Percentiles rank a stretch among this genome's conserved stretches.
Evolutionary conservation across 1,140 invertebrate genomes (phyloP).

Genomic region (Bradynema listronoti): DNA sequence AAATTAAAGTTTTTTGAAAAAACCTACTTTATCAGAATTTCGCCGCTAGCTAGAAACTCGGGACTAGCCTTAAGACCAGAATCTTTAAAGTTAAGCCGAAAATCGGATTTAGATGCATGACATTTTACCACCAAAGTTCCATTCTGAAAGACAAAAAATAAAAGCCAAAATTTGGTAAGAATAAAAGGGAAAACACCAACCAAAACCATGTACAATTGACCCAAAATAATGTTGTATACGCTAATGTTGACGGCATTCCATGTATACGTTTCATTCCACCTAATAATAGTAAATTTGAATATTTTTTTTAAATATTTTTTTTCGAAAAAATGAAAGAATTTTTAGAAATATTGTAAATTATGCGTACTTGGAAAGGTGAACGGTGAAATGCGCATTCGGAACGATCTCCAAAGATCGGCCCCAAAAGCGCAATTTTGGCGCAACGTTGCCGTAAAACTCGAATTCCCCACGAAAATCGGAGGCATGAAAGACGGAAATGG

Average conservation of each 20-base stretch:
- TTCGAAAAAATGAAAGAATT: constrained; percentile 79
- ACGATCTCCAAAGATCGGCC: constrained; percentile 1
- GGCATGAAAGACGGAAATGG: constrained; percentile 65
- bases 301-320: constrained; percentile 81
- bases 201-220: constrained; percentile 92
- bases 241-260: constrained; percentile 92
- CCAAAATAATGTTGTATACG: constrained; percentile 91
- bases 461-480: constrained; percentile 9
- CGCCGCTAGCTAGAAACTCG: constrained; percentile 7
- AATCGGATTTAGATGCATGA: background rate
- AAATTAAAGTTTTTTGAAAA: constrained; percentile 14
- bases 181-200: constrained; percentile 38
- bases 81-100: constrained; percentile 6
- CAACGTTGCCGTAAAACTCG: constrained; percentile 14
- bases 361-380: constrained; percentile 80
- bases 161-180: background rate
- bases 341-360: constrained; percentile 68
- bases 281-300: constrained; percentile 76
- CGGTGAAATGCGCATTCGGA: constrained; percentile 2
- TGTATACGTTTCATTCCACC: constrained; percentile 83
- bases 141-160: constrained; percentile 10
- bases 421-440: constrained; percentile 8
- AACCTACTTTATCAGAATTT: background rate
- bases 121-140: constrained; percentile 9
- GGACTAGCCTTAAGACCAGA: constrained; percentile 4